Evolutionary conservation across 2,797 vertebrate species (phyloP).

Genomic region (Ctenopoma kingsleyae): DNA sequence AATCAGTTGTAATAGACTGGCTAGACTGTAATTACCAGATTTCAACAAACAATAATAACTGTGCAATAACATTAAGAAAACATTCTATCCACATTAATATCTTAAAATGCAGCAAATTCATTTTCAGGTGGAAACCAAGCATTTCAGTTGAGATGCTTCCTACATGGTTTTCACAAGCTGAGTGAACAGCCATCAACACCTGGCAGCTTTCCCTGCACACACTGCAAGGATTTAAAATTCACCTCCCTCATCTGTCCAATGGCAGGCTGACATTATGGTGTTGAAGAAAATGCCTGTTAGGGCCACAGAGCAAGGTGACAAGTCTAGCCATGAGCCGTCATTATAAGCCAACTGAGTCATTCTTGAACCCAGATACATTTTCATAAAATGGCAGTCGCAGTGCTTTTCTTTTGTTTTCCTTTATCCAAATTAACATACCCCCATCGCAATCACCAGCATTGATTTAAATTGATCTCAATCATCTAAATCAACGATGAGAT

Average conservation of each 20-base stretch:
- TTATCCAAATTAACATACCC: constrained; percentile 43
- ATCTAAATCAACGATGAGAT: constrained; percentile 42
- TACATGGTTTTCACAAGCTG: constrained; percentile 34
- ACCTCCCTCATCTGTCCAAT: constrained; percentile 47
- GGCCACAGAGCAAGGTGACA: constrained; percentile 63
- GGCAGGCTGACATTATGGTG: constrained; percentile 65
- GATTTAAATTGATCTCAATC: constrained; percentile 49
- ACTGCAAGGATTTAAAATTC: constrained; percentile 45
- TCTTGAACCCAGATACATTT: constrained; percentile 46
- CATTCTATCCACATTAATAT: not conserved
- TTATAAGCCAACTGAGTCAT: constrained; percentile 48
- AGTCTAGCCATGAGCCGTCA: constrained; percentile 51
- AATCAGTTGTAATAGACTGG: not conserved
- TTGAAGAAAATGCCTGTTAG: constrained; percentile 61
- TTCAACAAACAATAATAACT: not conserved
- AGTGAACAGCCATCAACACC: constrained; percentile 53
- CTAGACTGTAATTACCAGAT: not conserved
- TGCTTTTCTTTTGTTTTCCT: constrained; percentile 23
- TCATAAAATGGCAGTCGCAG: constrained; percentile 28
- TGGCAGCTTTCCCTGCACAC: constrained; percentile 39
- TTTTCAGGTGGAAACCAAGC: constrained; percentile 5
- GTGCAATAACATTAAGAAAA: not conserved
- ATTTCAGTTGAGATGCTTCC: not conserved
- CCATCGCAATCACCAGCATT: constrained; percentile 39
- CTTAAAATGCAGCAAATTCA: not conserved